Base-by-base conservation (phyloP, 2,888 invertebrate species). In the Euplexia lucipara region DNA sequence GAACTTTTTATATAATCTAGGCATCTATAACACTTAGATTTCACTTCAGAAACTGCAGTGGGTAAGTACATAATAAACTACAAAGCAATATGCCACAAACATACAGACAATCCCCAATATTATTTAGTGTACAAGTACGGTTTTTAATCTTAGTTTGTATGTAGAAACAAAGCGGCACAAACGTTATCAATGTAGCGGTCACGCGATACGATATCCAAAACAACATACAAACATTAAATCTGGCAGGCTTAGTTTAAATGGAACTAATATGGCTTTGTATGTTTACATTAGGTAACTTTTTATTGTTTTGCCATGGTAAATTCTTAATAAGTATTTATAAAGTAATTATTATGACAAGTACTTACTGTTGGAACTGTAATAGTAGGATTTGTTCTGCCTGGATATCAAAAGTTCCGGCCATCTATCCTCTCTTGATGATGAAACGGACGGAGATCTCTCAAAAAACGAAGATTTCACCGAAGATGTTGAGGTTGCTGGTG, bases 371-470 rank as follows among this genome's bases (percentile, higher is more conserved):
- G 92, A 88, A 81, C 89, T 92, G 82, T 91, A 94, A 77, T 88
- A 94, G 81, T 92, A 93, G 1, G 93, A 94, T 81, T 90, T 93
- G 63, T 93, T 89, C 22, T 95, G 95, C 82, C 88, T 91, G 56
- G 95, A 92, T 81, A 95, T 76, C 75, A 95, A 84, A 70, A 95
- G 88, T 88, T 95, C 95, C 82, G 95, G 95, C 95, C 95, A 95
- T 90, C 91, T 95, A 82, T 95, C 95, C 74, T 92, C 93, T 67
- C 79, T 93, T 35, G 86, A 83, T 44, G 95, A 94, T 32, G 92
- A 83, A 70, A 90, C 86, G 35, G 94, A 93, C 35, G 94, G 90
- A 47, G 95, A 92, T 86, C 94, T 88, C 57, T 93, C 93, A 63
- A 91, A 86, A 20, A 90, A 79, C 22, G 86, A 84, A 34, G 91